A percentile compares a stretch with the other conserved stretches of the same genome.
These are phyloP conservation scores for Calycopis cecrops DNA, from an alignment of 1,140 invertebrate species.

Conservation along the genomic window DNA sequence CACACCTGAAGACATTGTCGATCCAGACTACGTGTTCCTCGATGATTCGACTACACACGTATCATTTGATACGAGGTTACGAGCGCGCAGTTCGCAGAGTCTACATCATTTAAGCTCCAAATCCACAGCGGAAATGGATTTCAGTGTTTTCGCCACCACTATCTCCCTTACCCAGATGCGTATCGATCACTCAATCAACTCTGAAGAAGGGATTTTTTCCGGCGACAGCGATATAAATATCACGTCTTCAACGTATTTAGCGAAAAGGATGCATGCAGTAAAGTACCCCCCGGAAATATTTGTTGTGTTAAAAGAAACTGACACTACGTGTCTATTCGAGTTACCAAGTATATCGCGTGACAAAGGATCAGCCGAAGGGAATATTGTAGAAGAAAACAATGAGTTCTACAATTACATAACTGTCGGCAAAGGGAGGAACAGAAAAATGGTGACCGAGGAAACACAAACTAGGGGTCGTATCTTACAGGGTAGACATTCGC, in stretches of 20 bases:
- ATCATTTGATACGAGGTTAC: conserved; percentile 45
- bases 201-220: conserved; percentile 41
- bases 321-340: conserved; percentile 79
- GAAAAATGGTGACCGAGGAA: conserved; percentile 78
- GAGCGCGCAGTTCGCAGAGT: conserved; percentile 35
- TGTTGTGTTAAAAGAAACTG: conserved; percentile 79
- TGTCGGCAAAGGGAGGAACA: conserved; percentile 76
- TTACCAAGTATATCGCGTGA: conserved; percentile 78
- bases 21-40: conserved; percentile 43
- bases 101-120: too few species aligned
- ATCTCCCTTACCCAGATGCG: conserved; percentile 66
- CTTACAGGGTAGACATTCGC: conserved; percentile 78
- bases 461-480: conserved; percentile 79
- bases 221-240: conserved; percentile 43
- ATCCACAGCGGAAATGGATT: too few species aligned
- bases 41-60: conserved; percentile 47
- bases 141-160: conserved; percentile 53
- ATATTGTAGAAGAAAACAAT: conserved; percentile 76
- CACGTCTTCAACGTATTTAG: conserved; percentile 70
- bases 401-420: conserved; percentile 79
- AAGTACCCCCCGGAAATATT: conserved; percentile 74
- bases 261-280: conserved; percentile 49
- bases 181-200: conserved; percentile 66
- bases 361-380: conserved; percentile 75
- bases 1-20: conserved; percentile 48